Base-by-base conservation (phyloP, 1,140 invertebrate species). In the Cydia pomonella region DNA sequence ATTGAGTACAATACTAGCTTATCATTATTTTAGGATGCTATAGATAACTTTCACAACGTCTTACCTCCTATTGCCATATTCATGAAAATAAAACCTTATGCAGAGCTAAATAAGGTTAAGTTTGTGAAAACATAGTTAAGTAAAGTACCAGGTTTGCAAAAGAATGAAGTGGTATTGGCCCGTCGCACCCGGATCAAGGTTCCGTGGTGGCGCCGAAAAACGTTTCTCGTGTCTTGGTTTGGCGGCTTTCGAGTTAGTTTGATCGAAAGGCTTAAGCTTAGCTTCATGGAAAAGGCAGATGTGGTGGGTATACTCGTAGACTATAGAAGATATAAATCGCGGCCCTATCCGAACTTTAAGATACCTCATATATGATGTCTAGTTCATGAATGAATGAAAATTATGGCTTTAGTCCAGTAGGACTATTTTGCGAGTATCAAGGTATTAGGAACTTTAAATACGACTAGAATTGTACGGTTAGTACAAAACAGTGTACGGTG, bases 211-310 rank as follows among this genome's bases (percentile, higher is more conserved):
- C 53, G 53, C 21, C 53, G 53, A 59, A 59, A 59, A 59, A 59
- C 53, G 53, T 59, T 59, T 59, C 4, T 23, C 53, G 53, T 59
- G 53, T 59, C 21, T 59, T 9, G 53, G 53, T 59, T 59, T 59
- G 18, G 50, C 53, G 18, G 53, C 18, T 59, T 59, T 59, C 53
- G 53, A 59, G 21, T 59, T 23, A 59, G 53, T 59, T 59, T 23
- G 53, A 59, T 59, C 7, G 53, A 23, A 59, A 59, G n/a, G 53
- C n/a, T 59, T 59, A 7, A n/a, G 18, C 18, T 23, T 59, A 23
- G 53, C n/a, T 50, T 50, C 5, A 23, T 59, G 4, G 21, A 59
- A 59, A 59, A 59, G 53, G 18, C 53, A 59, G 21, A 21, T 12
- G 9, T 59, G 21, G 21, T 59, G 12, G 1, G 44, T 23, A 21